A percentile compares a stretch with the other conserved stretches of the same genome.
Conservation (phyloP, 2,113 vertebrate genomes). For the Echinops telfairi region DNA sequence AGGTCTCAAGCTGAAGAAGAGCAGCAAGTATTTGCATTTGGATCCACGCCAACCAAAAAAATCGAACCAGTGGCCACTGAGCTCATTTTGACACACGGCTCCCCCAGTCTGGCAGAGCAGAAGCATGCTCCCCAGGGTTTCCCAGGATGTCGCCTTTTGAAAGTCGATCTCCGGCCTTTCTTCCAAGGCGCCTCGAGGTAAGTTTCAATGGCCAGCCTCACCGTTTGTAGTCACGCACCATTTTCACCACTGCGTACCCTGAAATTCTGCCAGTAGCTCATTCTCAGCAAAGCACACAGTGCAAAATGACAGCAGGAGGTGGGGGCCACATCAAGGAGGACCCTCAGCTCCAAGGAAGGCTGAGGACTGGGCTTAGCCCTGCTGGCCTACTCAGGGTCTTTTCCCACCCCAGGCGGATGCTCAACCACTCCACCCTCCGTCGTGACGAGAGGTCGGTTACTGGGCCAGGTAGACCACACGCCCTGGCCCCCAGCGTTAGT, state of each 20-base stretch:
- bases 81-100: not conserved
- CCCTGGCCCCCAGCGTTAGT: not conserved
- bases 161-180: not conserved
- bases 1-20: not conserved
- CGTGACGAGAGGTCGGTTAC: not conserved
- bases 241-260: not conserved
- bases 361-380: not conserved
- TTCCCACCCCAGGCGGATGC: too few species aligned
- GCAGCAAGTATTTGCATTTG: not conserved
- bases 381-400: not conserved
- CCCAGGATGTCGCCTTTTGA: not conserved
- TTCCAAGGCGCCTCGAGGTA: not conserved
- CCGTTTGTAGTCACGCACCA: not conserved
- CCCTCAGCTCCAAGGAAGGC: not conserved
- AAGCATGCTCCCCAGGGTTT: not conserved
- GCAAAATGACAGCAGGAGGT: not conserved
- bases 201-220: not conserved
- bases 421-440: not conserved
- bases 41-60: too few species aligned
- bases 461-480: not conserved
- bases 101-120: not conserved
- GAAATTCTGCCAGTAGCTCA: not conserved
- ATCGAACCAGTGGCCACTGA: too few species aligned
- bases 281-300: not conserved
- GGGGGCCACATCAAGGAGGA: not conserved